Evolutionary conservation across 2,888 invertebrate genomes (phyloP).

Genomic region (Brenthis hecate): DNA sequence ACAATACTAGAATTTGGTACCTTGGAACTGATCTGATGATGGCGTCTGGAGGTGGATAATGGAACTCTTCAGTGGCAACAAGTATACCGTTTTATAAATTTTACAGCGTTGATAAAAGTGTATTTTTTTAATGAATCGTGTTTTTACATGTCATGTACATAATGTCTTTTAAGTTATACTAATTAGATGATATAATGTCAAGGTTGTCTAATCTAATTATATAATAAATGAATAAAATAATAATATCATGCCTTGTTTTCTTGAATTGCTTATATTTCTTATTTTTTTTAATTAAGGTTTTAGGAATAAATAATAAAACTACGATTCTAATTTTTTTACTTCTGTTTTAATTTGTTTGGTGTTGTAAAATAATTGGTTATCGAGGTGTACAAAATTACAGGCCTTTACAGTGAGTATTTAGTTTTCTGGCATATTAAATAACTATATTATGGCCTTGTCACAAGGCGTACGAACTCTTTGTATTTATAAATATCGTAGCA

Average conservation of each 20-base stretch:
- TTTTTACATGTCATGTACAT: too few species aligned
- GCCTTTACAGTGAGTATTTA: slow-evolving; percentile 70
- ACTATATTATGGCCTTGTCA: slow-evolving; percentile 54
- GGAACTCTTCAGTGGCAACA: too few species aligned
- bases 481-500: slow-evolving; percentile 57
- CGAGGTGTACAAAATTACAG: slow-evolving; percentile 80
- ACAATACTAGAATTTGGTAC: too few species aligned
- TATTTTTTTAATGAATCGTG: too few species aligned
- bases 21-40: too few species aligned
- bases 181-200: too few species aligned
- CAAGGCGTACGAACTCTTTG: slow-evolving; percentile 61
- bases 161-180: too few species aligned
- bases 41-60: too few species aligned
- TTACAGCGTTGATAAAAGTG: too few species aligned
- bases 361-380: slow-evolving; percentile 75
- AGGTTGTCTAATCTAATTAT: too few species aligned
- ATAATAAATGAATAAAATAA: background rate
- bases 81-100: too few species aligned
- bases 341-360: slow-evolving; percentile 74
- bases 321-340: slow-evolving; percentile 56
- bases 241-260: background rate
- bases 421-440: slow-evolving; percentile 62
- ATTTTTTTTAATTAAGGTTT: background rate
- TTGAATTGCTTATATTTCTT: background rate
- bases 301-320: slow-evolving; percentile 53